Evolutionary conservation across 1,140 invertebrate species (phyloP), one percentile per base, ranked within the genome.

Genomic region (Meteorus sp.): DNA sequence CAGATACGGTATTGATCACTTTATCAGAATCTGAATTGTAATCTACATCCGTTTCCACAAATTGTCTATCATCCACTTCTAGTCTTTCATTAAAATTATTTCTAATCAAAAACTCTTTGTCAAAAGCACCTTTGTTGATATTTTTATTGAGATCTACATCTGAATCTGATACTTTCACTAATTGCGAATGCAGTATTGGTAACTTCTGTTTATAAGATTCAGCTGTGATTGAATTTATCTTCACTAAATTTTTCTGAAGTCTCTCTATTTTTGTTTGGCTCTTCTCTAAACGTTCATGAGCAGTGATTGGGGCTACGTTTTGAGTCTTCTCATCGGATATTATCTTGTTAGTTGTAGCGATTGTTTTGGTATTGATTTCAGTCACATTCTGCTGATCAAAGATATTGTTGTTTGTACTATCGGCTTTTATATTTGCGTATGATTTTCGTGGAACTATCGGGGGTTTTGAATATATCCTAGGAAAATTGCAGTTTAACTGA

Each of bases 201-300:
- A 70, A 51, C 44, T 70, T 68, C 43, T 71, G 62, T 29, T 71
- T 73, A 56, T 74, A 77, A 25, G 53, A 70, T 19, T 68, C 65
- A 3, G 70, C 69, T 1, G 74, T 78, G 2, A 51, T 60, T 1
- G 69, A 62, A 27, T 74, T 70, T 13, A 78, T 73, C 39, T 67
- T 70, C 0, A 73, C 75, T 9, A 78, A 55, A 52, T 74, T 71
- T 20, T 69, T 63, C 13, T 77, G 76, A 2, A 77, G 61, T 8
- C 62, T 65, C 39, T 72, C 67, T 56, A 78, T 77, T 15, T 70
- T 70, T 13, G 56, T 53, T 13, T 69, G 69, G 33, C 69, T 76
- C 22, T 60, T 67, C 48, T 65, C 60, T 35, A 71, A 20, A 13
- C 55, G 56, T 27, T 65, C 60, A 25, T 68, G 67, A 8, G 70